Percentiles rank a stretch among this genome's conserved stretches.
Evolutionary conservation across 1,140 invertebrate species (phyloP).

Genomic region (Drosophila chauvacae): DNA sequence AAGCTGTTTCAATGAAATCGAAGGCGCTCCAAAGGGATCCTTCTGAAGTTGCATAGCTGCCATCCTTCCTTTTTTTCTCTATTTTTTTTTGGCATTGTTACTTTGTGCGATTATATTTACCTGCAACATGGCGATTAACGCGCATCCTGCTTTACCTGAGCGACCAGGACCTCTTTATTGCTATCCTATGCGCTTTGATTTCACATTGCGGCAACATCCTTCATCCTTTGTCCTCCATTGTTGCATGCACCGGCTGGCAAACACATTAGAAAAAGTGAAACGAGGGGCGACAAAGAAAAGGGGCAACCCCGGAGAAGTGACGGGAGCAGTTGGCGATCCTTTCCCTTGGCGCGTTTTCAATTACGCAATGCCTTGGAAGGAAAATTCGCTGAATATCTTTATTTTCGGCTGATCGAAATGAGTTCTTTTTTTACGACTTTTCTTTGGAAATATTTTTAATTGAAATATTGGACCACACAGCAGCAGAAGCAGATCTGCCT

Average conservation of each 20-base stretch:
- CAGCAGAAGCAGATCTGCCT: background rate
- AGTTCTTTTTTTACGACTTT: constrained; percentile 44
- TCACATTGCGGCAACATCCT: constrained; percentile 61
- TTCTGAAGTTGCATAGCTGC: constrained; percentile 8
- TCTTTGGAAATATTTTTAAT: constrained; percentile 53
- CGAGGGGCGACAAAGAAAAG: constrained; percentile 3
- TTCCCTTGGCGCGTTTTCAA: constrained; percentile 41
- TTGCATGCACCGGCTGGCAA: constrained; percentile 68
- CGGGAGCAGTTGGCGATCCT: constrained; percentile 34
- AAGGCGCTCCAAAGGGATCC: constrained; percentile 48
- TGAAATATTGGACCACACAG: constrained; percentile 46
- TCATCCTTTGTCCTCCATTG: constrained; percentile 62
- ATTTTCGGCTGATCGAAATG: constrained; percentile 26
- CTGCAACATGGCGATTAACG: constrained; percentile 67
- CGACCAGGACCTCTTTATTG: constrained; percentile 35
- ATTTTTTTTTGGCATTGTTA: constrained; percentile 54
- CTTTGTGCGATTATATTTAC: constrained; percentile 68
- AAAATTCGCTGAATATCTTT: constrained; percentile 48
- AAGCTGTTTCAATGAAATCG: constrained; percentile 59
- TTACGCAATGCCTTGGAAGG: constrained; percentile 43
- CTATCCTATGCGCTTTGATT: constrained; percentile 56
- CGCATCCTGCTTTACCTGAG: constrained; percentile 52
- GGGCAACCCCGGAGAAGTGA: constrained; percentile 28
- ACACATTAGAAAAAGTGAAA: constrained; percentile 63
- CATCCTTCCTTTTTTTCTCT: background rate